Conservation (phyloP, 2,888 invertebrate genomes). For the Dorcus parallelipipedus region DNA sequence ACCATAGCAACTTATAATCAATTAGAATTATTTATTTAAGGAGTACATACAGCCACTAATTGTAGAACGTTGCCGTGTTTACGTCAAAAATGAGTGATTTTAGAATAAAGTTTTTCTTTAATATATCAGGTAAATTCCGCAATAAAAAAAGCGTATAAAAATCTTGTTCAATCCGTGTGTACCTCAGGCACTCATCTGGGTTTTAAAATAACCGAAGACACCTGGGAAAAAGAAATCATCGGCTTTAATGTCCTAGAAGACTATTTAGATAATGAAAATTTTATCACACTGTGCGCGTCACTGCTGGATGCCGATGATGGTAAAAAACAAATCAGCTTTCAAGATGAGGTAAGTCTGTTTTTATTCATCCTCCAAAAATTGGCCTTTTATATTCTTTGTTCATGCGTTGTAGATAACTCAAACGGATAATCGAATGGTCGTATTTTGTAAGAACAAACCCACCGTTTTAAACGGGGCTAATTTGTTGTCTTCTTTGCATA, state of each 20-base stretch:
- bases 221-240: constrained; percentile 36
- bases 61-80: too few species aligned
- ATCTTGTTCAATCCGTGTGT: not conserved
- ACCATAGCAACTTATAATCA: not conserved
- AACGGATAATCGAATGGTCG: constrained; percentile 36
- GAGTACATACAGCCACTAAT: too few species aligned
- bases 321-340: constrained; percentile 35
- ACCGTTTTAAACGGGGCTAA: constrained; percentile 58
- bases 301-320: constrained; percentile 33
- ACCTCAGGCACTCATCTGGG: constrained; percentile 37
- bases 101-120: constrained; percentile 34
- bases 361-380: not conserved
- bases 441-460: constrained; percentile 63
- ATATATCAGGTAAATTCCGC: constrained; percentile 32
- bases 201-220: constrained; percentile 31
- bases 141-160: not conserved
- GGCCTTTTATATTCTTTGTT: not conserved
- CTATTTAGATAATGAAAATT: constrained; percentile 51
- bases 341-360: constrained; percentile 28
- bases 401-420: too few species aligned
- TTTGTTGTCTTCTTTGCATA: constrained; percentile 54
- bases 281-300: constrained; percentile 49
- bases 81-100: constrained; percentile 27
- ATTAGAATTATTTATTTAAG: not conserved
- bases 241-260: constrained; percentile 46